Percentiles rank a stretch among this genome's conserved stretches.
Evolutionary conservation across 2,888 invertebrate genomes (phyloP).

Genomic region (Clistopyga incitator): DNA sequence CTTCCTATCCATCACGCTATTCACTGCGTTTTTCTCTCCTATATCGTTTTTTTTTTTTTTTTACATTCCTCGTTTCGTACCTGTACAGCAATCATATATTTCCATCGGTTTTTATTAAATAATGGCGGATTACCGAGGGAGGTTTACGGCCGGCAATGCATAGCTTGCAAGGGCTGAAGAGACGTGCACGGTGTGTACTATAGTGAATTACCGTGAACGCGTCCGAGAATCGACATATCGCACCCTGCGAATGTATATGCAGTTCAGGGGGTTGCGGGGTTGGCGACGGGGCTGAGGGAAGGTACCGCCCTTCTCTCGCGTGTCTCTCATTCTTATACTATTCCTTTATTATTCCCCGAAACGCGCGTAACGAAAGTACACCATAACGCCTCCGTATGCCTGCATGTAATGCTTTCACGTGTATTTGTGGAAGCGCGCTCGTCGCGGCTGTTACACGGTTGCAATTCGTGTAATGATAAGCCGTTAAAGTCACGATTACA

Average conservation of each 20-base stretch:
- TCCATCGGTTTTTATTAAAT: conserved; percentile 43
- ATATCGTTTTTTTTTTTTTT: conserved; percentile 20
- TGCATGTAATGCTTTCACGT: conserved; percentile 11
- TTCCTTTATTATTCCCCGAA: conserved; percentile 64
- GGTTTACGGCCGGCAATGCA: conserved; percentile 35
- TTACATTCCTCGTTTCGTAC: conserved; percentile 7
- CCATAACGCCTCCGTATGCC: conserved; percentile 19
- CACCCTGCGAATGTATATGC: conserved; percentile 23
- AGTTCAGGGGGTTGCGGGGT: conserved; percentile 11
- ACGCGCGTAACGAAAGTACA: conserved; percentile 42
- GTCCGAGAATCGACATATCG: conserved; percentile 47
- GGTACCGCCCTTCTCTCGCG: conserved; percentile 66
- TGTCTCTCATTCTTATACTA: conserved; percentile 64
- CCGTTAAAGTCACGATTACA: conserved; percentile 57
- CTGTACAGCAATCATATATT: conserved; percentile 17
- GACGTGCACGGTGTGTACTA: conserved; percentile 5
- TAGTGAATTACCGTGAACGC: conserved; percentile 15
- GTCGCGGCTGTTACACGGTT: conserved; percentile 22
- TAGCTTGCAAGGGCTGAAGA: conserved; percentile 11
- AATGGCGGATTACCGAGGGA: conserved; percentile 30
- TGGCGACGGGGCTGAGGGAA: conserved; percentile 35
- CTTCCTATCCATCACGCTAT: background rate
- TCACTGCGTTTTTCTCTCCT: background rate
- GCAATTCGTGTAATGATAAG: conserved; percentile 53
- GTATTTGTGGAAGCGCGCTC: conserved; percentile 25